Base-by-base conservation (phyloP, 1,140 invertebrate species). In the Pseudomyrmex sp. region DNA sequence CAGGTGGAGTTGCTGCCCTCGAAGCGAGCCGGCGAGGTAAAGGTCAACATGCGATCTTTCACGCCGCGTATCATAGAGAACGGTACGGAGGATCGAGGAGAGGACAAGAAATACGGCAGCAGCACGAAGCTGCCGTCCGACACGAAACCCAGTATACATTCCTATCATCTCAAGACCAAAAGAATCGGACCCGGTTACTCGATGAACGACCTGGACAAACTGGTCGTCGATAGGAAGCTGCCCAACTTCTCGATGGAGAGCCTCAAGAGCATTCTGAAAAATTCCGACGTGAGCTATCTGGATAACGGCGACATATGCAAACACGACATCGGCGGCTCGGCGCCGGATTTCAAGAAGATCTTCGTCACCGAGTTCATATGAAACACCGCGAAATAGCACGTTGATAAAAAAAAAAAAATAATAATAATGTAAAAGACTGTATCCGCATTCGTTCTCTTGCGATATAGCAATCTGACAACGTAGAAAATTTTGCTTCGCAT, bases 351-450 rank as follows among this genome's bases (percentile, higher is more conserved):
- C 44, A 95, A 95, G 72, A 95, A 95, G 88, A 93, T 95, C 44
- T 95, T 95, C 79, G 94, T 95, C 69, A 95, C 94, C 0, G 95
- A 95, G 63, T 95, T 95, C 83, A 93, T 95, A 74, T 95, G 86
- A 92, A n/a, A 35, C 0, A 52, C 4, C 10, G 1, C 9, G 13
- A 48, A 10, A 12, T n/a, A 2, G 20, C 15, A 8, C 3, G 48
- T 66, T 76, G 1, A n/a, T 26, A 50, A 50, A 50, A 50, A 50
- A 26, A 26, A 26, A 2, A 35, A 18, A 18, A 18, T n/a, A n/a
- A 18, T 0, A 35, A 7, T 35, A 26, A 26, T 35, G 1, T 4
- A 44, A 13, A 63, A 70, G 65, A 61, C 12, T 70, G 54, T 48
- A 72, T 15, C 35, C 35, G 35, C 5, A 35, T 35, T 35, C 59